Base-by-base conservation (phyloP, 2,888 invertebrate species). In the Bimastos eiseni region DNA sequence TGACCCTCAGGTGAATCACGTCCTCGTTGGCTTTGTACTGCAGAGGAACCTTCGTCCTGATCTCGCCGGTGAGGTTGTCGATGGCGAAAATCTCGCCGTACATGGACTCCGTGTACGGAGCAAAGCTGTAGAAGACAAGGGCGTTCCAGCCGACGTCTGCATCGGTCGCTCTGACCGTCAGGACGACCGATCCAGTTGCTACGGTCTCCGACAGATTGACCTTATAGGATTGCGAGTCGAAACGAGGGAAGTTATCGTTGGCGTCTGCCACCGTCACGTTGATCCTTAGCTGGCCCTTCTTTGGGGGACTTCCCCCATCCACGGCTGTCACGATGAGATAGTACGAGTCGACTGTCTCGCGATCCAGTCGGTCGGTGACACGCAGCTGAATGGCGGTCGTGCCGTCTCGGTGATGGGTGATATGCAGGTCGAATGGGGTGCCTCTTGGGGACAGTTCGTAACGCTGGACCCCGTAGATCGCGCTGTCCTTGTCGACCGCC, bases 311-410 rank as follows among this genome's bases (percentile, higher is more conserved):
- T 2, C 93, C 93, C 37, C 91, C 91, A 90, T 93, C 93, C 8
- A 90, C 86, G 11, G 93, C 93, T n/a, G 92, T 91, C 33, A 93
- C 93, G 83, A 91, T 92, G 70, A 94, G 91, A 34, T 90, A 91
- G 24, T 93, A 91, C 84, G 92, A 92, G 15, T 92, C 90, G 30
- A 92, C 90, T n/a, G 91, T 92, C 90, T 94, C 94, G 86, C 93
- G 91, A 91, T 94, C 93, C 37, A 94, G 90, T 44, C 91, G 86
- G 90, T 92, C 92, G 88, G 30, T 33, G 36, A 91, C 44, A 15
- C n/a, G 49, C 30, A 91, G 88, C 34, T 84, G 30, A 13, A 91
- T 84, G 49, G 90, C 90, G 11, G 49, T 33, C n/a, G 55, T n/a
- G 3, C 89, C 90, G 90, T 91, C 91, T 55, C 30, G 36, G 41